Conservation (phyloP, 2,888 invertebrate species). For the Cinara cedri region DNA sequence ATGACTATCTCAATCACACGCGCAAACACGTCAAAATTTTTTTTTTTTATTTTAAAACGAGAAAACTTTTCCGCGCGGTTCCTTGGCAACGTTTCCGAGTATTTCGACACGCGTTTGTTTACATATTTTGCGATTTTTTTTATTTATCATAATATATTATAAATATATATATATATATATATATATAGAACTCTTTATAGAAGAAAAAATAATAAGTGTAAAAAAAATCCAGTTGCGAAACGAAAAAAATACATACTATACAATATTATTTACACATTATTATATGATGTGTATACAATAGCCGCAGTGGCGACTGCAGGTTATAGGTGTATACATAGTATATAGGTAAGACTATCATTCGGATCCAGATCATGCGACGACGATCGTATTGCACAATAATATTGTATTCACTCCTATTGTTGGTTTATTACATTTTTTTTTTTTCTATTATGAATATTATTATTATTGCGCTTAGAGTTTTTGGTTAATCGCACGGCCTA, state of each 20-base stretch:
- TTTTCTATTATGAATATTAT: no score
- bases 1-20: background rate
- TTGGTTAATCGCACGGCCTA: conserved; percentile 20
- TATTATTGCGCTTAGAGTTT: background rate
- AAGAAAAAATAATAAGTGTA: no score
- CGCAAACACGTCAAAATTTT: background rate
- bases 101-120: conserved; percentile 13
- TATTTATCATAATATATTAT: no score
- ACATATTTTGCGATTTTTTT: background rate
- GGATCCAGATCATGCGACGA: conserved; percentile 30
- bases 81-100: conserved; percentile 9
- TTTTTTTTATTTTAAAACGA: background rate
- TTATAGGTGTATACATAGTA: background rate
- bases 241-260: conserved; percentile 7
- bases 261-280: conserved; percentile 31
- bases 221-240: conserved; percentile 3
- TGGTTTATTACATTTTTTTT: conserved; percentile 29
- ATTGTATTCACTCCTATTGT: conserved; percentile 7
- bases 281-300: background rate
- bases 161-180: no score
- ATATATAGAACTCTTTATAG: no score
- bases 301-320: background rate
- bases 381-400: conserved; percentile 38
- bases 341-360: conserved; percentile 11
- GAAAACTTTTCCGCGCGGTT: conserved; percentile 8